Evolutionary conservation across 2,888 invertebrate genomes (phyloP).

Genomic region (Poecilus cupreus): DNA sequence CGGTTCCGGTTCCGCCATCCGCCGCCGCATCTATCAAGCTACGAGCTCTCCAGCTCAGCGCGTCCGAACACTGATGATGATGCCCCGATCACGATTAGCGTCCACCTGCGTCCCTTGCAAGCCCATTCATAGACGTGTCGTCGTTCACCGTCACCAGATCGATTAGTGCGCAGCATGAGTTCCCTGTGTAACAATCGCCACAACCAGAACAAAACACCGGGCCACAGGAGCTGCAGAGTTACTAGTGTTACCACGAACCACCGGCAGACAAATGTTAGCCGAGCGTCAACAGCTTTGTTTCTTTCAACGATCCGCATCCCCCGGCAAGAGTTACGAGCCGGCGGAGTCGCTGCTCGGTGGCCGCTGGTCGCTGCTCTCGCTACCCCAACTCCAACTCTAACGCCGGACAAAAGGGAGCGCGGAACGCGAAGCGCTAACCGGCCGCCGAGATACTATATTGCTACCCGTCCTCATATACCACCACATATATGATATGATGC

Average conservation of each 20-base stretch:
- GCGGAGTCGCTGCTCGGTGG: neutral
- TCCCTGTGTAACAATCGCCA: neutral
- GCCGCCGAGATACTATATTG: constrained; percentile 51
- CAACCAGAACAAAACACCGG: neutral
- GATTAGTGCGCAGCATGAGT: constrained; percentile 29
- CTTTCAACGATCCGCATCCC: constrained; percentile 57
- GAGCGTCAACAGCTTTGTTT: constrained; percentile 59
- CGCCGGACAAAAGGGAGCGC: constrained; percentile 24
- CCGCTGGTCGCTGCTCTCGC: neutral
- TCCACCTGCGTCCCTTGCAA: constrained; percentile 11
- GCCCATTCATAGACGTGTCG: constrained; percentile 29
- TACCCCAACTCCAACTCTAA: neutral
- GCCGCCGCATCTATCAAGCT: constrained; percentile 20
- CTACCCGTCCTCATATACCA: neutral
- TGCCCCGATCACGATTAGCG: constrained; percentile 36
- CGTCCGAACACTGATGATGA: constrained; percentile 40
- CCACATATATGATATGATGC: constrained; percentile 34
- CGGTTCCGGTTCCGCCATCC: constrained; percentile 43
- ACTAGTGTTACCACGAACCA: neutral
- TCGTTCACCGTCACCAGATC: constrained; percentile 29
- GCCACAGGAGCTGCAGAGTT: neutral
- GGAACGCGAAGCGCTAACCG: constrained; percentile 2
- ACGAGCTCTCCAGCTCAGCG: neutral
- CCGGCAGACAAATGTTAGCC: constrained; percentile 49
- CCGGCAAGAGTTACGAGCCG: constrained; percentile 55